A percentile compares a stretch with the other conserved stretches of the same genome.
Conservation (phyloP, 2,113 vertebrate species). For the Lepus europaeus region DNA sequence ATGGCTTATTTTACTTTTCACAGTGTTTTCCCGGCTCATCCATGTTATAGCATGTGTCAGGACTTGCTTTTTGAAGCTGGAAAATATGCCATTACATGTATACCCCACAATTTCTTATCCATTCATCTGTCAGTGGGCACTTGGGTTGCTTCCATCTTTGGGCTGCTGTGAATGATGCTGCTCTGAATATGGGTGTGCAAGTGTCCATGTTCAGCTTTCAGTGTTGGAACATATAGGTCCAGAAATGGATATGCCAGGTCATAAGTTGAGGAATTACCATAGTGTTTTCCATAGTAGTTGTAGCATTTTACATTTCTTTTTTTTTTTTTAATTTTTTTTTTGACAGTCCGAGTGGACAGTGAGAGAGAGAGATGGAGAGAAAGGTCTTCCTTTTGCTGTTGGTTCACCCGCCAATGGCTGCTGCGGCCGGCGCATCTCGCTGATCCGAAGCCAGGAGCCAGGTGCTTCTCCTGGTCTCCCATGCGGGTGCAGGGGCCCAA, state of each 20-base stretch:
- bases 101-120: neutral
- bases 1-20: neutral
- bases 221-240: neutral
- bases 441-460: no score
- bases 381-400: no score
- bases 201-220: neutral
- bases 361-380: no score
- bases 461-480: no score
- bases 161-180: neutral
- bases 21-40: neutral
- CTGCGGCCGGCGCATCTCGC: no score
- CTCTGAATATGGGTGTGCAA: neutral
- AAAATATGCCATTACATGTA: neutral
- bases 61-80: neutral
- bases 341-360: no score
- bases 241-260: neutral
- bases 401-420: no score
- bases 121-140: neutral
- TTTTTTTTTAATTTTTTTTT: no score
- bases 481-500: no score
- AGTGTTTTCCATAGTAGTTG: neutral
- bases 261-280: neutral
- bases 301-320: neutral
- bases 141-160: neutral
- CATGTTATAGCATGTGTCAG: neutral